Evolutionary conservation across 2,113 vertebrate species (phyloP), one percentile per base, ranked within the genome.

Genomic region (Colius striatus): DNA sequence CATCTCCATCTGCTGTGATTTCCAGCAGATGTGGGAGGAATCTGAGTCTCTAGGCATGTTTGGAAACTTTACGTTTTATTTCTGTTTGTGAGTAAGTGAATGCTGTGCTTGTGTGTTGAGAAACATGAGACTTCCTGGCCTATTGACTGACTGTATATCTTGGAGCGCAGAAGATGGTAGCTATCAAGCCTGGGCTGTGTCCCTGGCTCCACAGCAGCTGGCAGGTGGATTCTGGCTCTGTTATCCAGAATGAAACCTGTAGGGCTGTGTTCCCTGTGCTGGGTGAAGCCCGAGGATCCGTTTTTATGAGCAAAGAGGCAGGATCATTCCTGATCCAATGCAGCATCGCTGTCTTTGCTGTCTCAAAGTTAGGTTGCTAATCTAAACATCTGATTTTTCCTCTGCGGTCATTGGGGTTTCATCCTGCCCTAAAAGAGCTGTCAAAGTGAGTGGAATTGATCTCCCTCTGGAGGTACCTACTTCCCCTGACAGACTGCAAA

Each of bases 401-500:
- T 70, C 38, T n/a, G 63, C 83, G 60, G 27, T 83, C 1, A 0
- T 6, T 7, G 8, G 16, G 17, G 10, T 6, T 74, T 92, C 32
- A 60, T 81, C 48, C 53, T 88, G 30, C 62, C 58, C 72, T 70
- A 53, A 92, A 94, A 83, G n/a, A 51, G 51, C 55, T 70, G 48
- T 51, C 68, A 74, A 58, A 83, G 50, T 48, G 47, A 86, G 51
- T 67, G 60, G 63, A 93, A 88, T 60, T 60, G 50, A 89, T 77
- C 63, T 88, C 30, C 34, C 75, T 80, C 60, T 74, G 63, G 75
- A 94, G 50, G 17, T 66, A 54, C 6, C 6, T 34, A 23, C 63
- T 85, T 61, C 51, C 66, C 62, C 71, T 4, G 6, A 45, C 2
- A 17, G 30, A 34, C 34, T 83, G 74, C n/a, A 86, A 90, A 92